These are phyloP conservation scores for Geotrupes spiniger DNA, from an alignment of 2,888 invertebrate species.

Conservation along the genomic window DNA sequence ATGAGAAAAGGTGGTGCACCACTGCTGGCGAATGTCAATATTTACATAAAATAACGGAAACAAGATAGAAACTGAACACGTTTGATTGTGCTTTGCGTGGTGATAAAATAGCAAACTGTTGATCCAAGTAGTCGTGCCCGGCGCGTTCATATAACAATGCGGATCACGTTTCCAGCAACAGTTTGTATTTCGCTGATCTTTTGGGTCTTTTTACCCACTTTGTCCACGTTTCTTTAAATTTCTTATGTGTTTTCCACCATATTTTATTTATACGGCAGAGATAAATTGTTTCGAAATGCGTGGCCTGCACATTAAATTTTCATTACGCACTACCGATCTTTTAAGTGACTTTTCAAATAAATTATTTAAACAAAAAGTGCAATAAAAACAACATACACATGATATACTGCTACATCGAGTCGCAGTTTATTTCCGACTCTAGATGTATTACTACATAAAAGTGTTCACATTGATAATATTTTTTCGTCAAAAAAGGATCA, in stretches of 20 bases:
- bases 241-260: slow-evolving; percentile 11
- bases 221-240: slow-evolving; percentile 15
- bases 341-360: slow-evolving; percentile 3
- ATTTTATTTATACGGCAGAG: slow-evolving; percentile 17
- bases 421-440: too few species aligned
- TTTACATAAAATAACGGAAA: slow-evolving; percentile 5
- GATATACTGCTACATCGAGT: not conserved
- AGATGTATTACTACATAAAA: too few species aligned
- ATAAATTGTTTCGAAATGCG: slow-evolving; percentile 14
- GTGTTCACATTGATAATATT: too few species aligned
- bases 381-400: slow-evolving; percentile 3
- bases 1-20: not conserved
- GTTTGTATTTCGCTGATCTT: slow-evolving; percentile 23
- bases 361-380: slow-evolving; percentile 6
- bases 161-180: slow-evolving; percentile 32
- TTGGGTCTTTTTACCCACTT: slow-evolving; percentile 11
- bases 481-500: too few species aligned
- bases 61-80: not conserved
- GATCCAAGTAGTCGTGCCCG: slow-evolving; percentile 8
- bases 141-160: slow-evolving; percentile 22
- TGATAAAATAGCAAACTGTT: slow-evolving; percentile 18
- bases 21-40: not conserved
- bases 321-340: slow-evolving; percentile 7
- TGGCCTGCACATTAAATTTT: slow-evolving; percentile 14
- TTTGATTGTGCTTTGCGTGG: slow-evolving; percentile 7